Percentiles rank a stretch among this genome's conserved stretches.
phyloP scores from a whole-genome alignment of 2,797 vertebrate genomes.

The Cossypha polioptera region DNA sequence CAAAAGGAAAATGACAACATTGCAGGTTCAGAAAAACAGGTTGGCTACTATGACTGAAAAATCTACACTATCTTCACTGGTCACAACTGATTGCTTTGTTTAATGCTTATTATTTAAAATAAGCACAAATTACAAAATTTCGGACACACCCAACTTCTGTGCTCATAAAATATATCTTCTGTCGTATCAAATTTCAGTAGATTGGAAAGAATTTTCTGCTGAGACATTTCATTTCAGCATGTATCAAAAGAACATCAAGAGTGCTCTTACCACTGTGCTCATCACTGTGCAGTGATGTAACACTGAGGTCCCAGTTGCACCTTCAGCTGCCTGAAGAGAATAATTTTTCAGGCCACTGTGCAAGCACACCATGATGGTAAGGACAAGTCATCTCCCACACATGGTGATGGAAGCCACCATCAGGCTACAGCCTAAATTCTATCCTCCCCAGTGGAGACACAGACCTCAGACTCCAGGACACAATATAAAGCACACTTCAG shows the following conservation, averaged over 20 bases:
- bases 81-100: conserved; percentile 44
- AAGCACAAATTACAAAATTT: conserved; percentile 65
- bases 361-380: neutral
- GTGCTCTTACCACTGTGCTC: neutral
- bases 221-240: neutral
- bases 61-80: conserved; percentile 33
- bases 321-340: neutral
- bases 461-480: neutral
- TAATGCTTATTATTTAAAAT: conserved; percentile 42
- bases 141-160: conserved; percentile 28
- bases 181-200: conserved; percentile 50
- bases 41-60: conserved; percentile 58
- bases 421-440: neutral
- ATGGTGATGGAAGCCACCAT: neutral
- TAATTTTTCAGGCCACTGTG: neutral
- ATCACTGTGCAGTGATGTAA: neutral
- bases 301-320: neutral
- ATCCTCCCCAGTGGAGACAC: neutral
- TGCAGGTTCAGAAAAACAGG: conserved; percentile 58
- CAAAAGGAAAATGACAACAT: conserved; percentile 64
- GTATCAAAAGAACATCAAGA: neutral
- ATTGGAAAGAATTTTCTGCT: conserved; percentile 22
- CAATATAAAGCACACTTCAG: neutral
- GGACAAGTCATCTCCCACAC: neutral
- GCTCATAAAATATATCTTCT: conserved; percentile 65